A percentile compares a stretch with the other conserved stretches of the same genome.
Evolutionary conservation across 2,888 invertebrate species (phyloP).

Genomic region (Drosophila kuntzei): DNA sequence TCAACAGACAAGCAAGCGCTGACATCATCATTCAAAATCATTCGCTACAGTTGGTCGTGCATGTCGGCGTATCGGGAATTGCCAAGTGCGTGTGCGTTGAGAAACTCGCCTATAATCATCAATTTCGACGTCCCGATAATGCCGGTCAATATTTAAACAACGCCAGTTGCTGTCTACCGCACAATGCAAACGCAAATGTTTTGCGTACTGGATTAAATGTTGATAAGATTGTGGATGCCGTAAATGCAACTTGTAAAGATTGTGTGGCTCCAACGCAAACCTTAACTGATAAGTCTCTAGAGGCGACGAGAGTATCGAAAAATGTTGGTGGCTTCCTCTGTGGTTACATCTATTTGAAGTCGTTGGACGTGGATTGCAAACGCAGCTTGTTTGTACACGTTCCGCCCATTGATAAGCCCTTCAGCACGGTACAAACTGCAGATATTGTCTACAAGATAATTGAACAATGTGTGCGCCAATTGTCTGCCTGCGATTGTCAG

Average conservation of each 20-base stretch:
- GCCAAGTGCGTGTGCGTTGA: slow-evolving; percentile 83
- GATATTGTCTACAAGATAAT: slow-evolving; percentile 85
- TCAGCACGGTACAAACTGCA: slow-evolving; percentile 87
- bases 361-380: slow-evolving; percentile 87
- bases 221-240: slow-evolving; percentile 85
- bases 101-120: slow-evolving; percentile 84
- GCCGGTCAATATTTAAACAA: slow-evolving; percentile 72
- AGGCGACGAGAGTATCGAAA: slow-evolving; percentile 67
- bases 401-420: slow-evolving; percentile 89
- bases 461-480: slow-evolving; percentile 77
- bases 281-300: slow-evolving; percentile 15
- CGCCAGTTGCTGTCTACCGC: slow-evolving; percentile 61
- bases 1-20: neutral
- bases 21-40: slow-evolving; percentile 55
- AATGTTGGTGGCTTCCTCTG: slow-evolving; percentile 89
- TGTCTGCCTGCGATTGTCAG: slow-evolving; percentile 3
- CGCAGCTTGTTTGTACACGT: slow-evolving; percentile 92
- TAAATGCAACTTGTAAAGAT: slow-evolving; percentile 71
- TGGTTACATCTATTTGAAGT: slow-evolving; percentile 91
- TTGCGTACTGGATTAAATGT: slow-evolving; percentile 82
- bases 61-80: slow-evolving; percentile 84
- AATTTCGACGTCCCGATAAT: slow-evolving; percentile 82
- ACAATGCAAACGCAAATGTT: slow-evolving; percentile 63
- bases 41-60: slow-evolving; percentile 82
- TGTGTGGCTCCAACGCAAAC: slow-evolving; percentile 45